Percentiles rank a stretch among this genome's conserved stretches.
phyloP scores from a whole-genome alignment of 2,888 invertebrate species.

The Shargacucullia verbasci region DNA sequence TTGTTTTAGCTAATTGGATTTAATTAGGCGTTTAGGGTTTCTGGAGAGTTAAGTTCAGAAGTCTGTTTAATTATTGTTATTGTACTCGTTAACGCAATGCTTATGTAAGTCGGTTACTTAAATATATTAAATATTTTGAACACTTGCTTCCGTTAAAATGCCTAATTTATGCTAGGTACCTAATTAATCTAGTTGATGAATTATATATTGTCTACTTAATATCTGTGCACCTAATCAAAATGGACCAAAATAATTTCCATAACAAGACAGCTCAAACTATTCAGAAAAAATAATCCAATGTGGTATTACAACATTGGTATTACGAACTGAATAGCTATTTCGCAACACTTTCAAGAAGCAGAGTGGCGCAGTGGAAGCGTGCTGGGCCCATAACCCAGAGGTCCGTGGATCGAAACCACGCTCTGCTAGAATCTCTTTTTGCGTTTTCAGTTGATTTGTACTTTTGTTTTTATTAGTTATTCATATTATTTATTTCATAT shows the following conservation, averaged over 20 bases:
- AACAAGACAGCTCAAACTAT: not conserved
- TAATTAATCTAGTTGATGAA: too few species aligned
- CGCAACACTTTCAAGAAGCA: constrained; percentile 72
- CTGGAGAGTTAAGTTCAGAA: constrained; percentile 25
- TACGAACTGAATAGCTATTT: constrained; percentile 58
- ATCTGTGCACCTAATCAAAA: too few species aligned
- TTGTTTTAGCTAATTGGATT: constrained; percentile 48
- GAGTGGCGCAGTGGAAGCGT: constrained; percentile 95
- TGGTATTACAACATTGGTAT: not conserved
- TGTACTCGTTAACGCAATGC: too few species aligned
- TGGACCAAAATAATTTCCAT: not conserved
- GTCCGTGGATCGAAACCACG: constrained; percentile 97
- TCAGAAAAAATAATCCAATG: not conserved
- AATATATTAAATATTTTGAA: too few species aligned
- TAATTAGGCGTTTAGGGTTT: constrained; percentile 40
- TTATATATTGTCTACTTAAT: too few species aligned
- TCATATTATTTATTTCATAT: not conserved
- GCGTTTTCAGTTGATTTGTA: constrained; percentile 27
- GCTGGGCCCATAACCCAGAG: constrained; percentile 96
- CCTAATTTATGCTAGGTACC: too few species aligned
- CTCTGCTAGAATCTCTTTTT: constrained; percentile 90
- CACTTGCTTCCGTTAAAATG: too few species aligned
- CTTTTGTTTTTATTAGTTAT: not conserved
- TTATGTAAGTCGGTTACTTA: too few species aligned
- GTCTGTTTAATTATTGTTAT: constrained; percentile 20